A percentile compares a stretch with the other conserved stretches of the same genome.
Conservation (phyloP, 1,140 invertebrate genomes). For the Pseudachorutes palmiensis region DNA sequence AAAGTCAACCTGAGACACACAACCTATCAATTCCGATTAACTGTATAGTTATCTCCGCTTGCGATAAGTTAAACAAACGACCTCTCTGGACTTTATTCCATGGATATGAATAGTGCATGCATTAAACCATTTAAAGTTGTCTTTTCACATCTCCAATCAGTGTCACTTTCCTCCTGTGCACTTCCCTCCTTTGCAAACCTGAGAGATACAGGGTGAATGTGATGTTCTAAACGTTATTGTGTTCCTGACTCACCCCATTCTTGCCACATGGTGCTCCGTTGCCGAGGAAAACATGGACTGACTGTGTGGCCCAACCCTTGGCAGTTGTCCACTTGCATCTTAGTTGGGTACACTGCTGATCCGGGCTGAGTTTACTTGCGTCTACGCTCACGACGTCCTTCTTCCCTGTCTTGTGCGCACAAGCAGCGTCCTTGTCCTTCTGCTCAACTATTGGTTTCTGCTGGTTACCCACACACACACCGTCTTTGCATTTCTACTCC, state of each 20-base stretch:
- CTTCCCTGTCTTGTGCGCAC: neutral
- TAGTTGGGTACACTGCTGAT: neutral
- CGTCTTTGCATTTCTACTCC: constrained; percentile 4
- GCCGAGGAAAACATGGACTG: neutral
- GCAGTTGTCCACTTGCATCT: neutral
- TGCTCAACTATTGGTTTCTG: neutral
- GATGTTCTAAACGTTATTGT: neutral
- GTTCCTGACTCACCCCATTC: neutral
- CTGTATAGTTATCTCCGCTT: no score
- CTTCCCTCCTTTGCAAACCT: neutral
- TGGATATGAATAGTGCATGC: no score
- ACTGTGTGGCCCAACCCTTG: neutral
- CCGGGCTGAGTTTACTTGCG: neutral
- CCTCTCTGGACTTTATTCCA: no score
- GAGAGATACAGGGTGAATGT: neutral
- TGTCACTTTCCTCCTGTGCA: no score
- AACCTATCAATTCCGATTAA: no score
- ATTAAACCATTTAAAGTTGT: no score
- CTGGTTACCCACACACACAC: neutral
- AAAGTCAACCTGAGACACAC: no score
- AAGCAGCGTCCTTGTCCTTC: neutral
- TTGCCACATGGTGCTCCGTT: neutral
- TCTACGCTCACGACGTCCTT: neutral
- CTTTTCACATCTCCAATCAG: no score
- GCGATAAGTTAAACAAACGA: no score